Percentiles rank a stretch among this genome's conserved stretches.
Evolutionary conservation across 2,797 vertebrate genomes (phyloP).

Genomic region (Anolis apletophallus): DNA sequence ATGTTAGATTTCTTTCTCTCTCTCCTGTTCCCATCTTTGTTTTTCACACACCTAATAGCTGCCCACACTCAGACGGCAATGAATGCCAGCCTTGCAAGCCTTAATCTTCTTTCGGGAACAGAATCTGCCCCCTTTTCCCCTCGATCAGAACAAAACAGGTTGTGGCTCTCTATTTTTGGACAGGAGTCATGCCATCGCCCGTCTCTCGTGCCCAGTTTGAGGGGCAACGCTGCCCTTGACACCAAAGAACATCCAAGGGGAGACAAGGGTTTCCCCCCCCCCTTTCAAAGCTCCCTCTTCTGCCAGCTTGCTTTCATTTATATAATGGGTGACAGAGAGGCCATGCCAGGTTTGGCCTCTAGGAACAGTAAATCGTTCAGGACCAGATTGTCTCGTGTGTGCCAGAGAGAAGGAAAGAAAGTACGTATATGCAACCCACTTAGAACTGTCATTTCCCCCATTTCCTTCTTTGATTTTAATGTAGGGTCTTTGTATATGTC

Average conservation of each 20-base stretch:
- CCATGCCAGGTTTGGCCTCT: background rate
- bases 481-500: no score
- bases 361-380: background rate
- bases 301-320: background rate
- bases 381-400: background rate
- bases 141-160: background rate
- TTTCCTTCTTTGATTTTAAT: no score
- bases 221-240: background rate
- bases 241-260: background rate
- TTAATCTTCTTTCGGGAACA: background rate
- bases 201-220: background rate
- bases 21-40: no score
- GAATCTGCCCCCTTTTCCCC: background rate
- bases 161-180: background rate
- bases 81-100: background rate
- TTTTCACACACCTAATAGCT: no score
- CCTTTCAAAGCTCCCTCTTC: background rate
- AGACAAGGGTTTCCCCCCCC: background rate
- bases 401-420: background rate
- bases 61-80: no score
- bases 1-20: no score
- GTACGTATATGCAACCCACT: background rate
- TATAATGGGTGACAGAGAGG: background rate
- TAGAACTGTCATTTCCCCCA: no score
- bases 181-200: background rate